Evolutionary conservation across 2,888 invertebrate species (phyloP), one percentile per base, ranked within the genome.

Genomic region (Eurois occulta): DNA sequence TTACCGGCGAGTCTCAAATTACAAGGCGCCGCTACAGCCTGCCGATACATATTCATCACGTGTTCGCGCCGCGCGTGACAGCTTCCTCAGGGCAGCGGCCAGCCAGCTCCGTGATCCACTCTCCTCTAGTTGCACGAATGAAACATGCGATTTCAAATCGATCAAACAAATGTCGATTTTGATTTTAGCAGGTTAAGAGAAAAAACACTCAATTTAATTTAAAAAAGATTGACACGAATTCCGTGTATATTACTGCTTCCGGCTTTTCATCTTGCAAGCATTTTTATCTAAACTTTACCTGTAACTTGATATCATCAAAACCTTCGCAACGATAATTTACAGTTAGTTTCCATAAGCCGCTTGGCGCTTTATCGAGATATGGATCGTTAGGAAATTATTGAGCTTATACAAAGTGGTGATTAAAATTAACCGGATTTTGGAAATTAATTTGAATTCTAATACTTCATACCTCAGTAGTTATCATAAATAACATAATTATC

Each of bases 1-100:
- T 96, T 96, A 96, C 95, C 95, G 95, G 95, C 95, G 93, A 94
- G 93, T 93, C 91, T 96, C 95, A 96, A 95, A 96, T 96, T 96
- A 96, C 96, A 96, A 96, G 96, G 95, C 95, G 96, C 95, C 95
- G 95, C 92, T 88, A 89, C 91, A 86, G 94, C 93, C 94, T 94
- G 95, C 95, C 95, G 95, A 95, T 96, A 95, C 94, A 94, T 95
- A 95, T 95, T 95, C 96, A 95, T 96, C 96, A 95, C 94, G 91
- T 96, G 95, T 94, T 95, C 94, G 93, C 94, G 92, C 94, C 93
- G 95, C 94, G 94, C 95, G 94, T 95, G 95, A 96, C 96, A 96
- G 95, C 96, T 96, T 95, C 95, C 95, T 96, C 93, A 94, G 94
- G 93, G 92, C 92, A 92, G 72, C 81, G 84, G 78, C 84, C 87